Percentiles rank a stretch among this genome's conserved stretches.
Evolutionary conservation across 2,113 vertebrate species (phyloP).

Genomic region (Nestor notabilis): DNA sequence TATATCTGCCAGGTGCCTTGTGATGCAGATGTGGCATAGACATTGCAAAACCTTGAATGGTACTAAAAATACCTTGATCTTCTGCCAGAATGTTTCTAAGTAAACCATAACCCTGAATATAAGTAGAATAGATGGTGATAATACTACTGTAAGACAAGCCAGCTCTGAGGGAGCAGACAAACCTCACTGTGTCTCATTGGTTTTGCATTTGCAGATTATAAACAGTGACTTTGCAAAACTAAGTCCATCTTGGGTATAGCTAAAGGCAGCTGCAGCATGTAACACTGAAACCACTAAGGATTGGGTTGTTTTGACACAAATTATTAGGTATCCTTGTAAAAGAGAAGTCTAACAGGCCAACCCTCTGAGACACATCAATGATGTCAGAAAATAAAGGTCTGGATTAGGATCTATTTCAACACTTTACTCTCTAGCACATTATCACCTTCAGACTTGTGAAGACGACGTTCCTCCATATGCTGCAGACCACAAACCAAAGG

Average conservation of each 20-base stretch:
- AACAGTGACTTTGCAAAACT: background rate
- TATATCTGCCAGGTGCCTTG: background rate
- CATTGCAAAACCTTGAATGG: background rate
- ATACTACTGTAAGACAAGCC: background rate
- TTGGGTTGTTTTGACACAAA: background rate
- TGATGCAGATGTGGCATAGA: background rate
- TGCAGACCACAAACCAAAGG: background rate
- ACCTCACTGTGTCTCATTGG: background rate
- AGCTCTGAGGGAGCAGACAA: background rate
- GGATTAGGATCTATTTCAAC: background rate
- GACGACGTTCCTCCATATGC: accelerated
- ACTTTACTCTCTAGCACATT: background rate
- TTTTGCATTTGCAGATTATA: background rate
- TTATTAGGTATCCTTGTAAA: background rate
- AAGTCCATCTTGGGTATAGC: background rate
- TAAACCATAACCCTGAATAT: background rate
- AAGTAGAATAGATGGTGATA: background rate
- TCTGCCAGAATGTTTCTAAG: background rate
- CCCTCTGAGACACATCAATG: background rate
- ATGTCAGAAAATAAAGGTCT: background rate
- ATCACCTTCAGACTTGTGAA: background rate
- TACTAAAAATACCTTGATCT: background rate
- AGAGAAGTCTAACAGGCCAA: background rate
- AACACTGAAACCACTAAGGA: accelerated
- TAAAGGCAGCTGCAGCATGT: background rate